Evolutionary conservation across 1,140 invertebrate genomes (phyloP).

Genomic region (Samia ricini): DNA sequence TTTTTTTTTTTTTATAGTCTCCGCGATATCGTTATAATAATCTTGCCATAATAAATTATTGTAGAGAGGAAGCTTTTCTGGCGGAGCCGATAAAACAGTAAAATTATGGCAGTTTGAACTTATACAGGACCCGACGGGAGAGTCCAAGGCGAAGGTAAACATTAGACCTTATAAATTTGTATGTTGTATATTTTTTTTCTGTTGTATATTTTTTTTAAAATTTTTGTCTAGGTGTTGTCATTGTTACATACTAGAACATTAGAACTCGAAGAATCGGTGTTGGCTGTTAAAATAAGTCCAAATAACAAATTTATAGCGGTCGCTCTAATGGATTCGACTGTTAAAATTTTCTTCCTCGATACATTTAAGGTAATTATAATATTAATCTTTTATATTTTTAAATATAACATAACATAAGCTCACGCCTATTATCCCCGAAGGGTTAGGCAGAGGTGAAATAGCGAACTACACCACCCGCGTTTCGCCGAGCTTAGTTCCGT

Average conservation of each 20-base stretch:
- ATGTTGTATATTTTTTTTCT: neutral
- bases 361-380: slow-evolving; percentile 89
- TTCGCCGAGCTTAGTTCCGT: too few relatives aligned
- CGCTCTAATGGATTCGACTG: slow-evolving; percentile 93
- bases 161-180: neutral
- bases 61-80: slow-evolving; percentile 89
- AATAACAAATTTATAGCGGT: slow-evolving; percentile 94
- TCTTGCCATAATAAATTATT: slow-evolving; percentile 26
- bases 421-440: too few relatives aligned
- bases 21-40: neutral
- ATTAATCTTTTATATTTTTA: neutral
- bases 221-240: slow-evolving; percentile 81
- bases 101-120: slow-evolving; percentile 98
- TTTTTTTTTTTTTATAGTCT: neutral
- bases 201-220: neutral
- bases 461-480: too few relatives aligned
- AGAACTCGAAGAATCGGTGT: slow-evolving; percentile 91
- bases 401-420: too few relatives aligned
- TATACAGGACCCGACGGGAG: slow-evolving; percentile 80
- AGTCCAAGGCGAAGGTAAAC: slow-evolving; percentile 78
- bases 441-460: too few relatives aligned
- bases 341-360: slow-evolving; percentile 97
- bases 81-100: slow-evolving; percentile 92
- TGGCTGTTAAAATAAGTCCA: slow-evolving; percentile 90
- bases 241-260: slow-evolving; percentile 89